Evolutionary conservation across 1,140 invertebrate genomes (phyloP).

Genomic region (Philaenus spumarius): DNA sequence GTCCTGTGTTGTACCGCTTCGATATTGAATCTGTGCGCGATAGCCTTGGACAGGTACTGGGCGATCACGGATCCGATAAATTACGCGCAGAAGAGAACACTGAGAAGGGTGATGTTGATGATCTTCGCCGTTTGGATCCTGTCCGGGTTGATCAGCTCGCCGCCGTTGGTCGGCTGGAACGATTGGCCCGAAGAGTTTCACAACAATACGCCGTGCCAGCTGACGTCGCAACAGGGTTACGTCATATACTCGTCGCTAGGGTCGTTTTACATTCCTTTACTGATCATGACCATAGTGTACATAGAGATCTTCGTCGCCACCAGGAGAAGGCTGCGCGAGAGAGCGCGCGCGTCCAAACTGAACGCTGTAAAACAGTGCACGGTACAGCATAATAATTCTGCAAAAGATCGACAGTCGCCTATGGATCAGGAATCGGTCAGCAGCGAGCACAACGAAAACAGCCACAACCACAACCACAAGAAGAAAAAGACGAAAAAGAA

Average conservation of each 20-base stretch:
- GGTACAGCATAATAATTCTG: slow-evolving; percentile 15
- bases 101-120: slow-evolving; percentile 83
- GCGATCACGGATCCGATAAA: slow-evolving; percentile 97
- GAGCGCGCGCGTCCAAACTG: slow-evolving; percentile 71
- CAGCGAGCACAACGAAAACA: slow-evolving; percentile 63
- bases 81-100: slow-evolving; percentile 91
- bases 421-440: slow-evolving; percentile 68
- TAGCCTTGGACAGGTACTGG: slow-evolving; percentile 91
- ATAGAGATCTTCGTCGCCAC: slow-evolving; percentile 91
- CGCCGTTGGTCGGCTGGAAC: slow-evolving; percentile 94
- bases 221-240: slow-evolving; percentile 81
- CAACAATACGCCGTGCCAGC: slow-evolving; percentile 61
- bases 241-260: slow-evolving; percentile 92
- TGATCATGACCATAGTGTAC: slow-evolving; percentile 94
- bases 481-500: slow-evolving; percentile 32
- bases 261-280: slow-evolving; percentile 92
- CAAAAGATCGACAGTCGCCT: slow-evolving; percentile 35
- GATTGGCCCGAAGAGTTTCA: slow-evolving; percentile 86
- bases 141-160: slow-evolving; percentile 88
- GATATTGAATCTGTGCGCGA: slow-evolving; percentile 93
- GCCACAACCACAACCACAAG: slow-evolving; percentile 42
- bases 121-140: slow-evolving; percentile 90
- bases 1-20: slow-evolving; percentile 95
- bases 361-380: slow-evolving; percentile 45
- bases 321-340: slow-evolving; percentile 66